Base-by-base conservation (phyloP, 1,140 invertebrate species). In the Periplaneta americana region DNA sequence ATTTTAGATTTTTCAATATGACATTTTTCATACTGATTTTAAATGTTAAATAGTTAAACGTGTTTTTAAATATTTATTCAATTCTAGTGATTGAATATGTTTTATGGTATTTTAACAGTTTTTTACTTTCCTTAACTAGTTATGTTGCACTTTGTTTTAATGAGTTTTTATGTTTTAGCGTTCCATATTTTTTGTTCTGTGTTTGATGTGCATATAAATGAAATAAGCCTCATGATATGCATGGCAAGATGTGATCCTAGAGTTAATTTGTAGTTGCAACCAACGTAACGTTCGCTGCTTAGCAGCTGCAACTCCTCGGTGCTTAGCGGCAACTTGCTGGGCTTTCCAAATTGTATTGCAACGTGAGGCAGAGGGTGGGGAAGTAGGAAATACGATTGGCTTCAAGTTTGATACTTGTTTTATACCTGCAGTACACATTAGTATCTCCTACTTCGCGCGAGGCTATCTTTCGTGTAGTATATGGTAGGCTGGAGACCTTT, bases 221-320 rank as follows among this genome's bases (percentile, higher is more conserved):
- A 34, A 77, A 48, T 76, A 36, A 81, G 80, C 80, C 80, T 81
- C 80, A 76, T 77, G 36, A 77, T 78, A 81, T 81, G 75, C 80
- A 81, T 82, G 81, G 81, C 81, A 79, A 82, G 57, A 79, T 82
- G 81, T 82, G 81, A 82, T 82, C 76, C 77, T 82, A 82, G 78
- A 79, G 78, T 82, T 74, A 79, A 82, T 74, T 39, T 75, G 66
- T 82, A 82, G 66, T 79, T 79, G 36, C 74, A 81, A 48, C 75
- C 39, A 48, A 81, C 74, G 48, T 76, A 34, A 75, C 31, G 76
- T 75, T 74, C 17, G 78, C 81, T 82, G 81, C 81, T 78, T 79
- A 82, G 81, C 81, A 82, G 81, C 78, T 36, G 77, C 75, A 48
- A 81, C 74, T 81, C 79, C 79, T 80, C 79, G 79, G 79, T 80